Evolutionary conservation across 2,888 invertebrate genomes (phyloP).

Genomic region (Hylaea fasciaria): DNA sequence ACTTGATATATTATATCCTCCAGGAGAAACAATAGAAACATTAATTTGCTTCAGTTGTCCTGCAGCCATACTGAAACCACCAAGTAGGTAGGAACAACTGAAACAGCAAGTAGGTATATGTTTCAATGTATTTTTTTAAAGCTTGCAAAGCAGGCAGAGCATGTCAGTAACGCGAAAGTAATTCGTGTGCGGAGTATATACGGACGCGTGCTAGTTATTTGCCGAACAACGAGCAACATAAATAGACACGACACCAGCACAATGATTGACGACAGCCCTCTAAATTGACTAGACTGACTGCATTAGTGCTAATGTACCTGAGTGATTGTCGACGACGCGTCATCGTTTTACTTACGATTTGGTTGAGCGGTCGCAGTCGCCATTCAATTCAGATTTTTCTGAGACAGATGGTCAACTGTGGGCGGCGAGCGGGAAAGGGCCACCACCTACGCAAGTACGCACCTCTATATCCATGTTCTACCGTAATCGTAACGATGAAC

Average conservation of each 20-base stretch:
- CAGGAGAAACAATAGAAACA: too few relatives aligned
- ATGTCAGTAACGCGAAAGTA: too few relatives aligned
- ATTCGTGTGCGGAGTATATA: too few relatives aligned
- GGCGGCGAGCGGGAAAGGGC: constrained; percentile 74
- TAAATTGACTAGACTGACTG: constrained; percentile 20
- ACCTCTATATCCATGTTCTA: constrained; percentile 36
- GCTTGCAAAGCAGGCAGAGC: too few relatives aligned
- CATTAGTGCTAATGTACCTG: constrained; percentile 42
- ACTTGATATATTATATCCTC: too few relatives aligned
- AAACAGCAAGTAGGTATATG: too few relatives aligned
- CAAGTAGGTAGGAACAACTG: too few relatives aligned
- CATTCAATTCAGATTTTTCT: constrained; percentile 40
- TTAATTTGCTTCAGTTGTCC: too few relatives aligned
- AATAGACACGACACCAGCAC: constrained; percentile 37
- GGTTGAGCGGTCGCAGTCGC: constrained; percentile 41
- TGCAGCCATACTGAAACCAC: too few relatives aligned
- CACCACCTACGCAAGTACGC: constrained; percentile 79
- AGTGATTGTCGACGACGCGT: constrained; percentile 43
- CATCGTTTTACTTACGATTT: constrained; percentile 35
- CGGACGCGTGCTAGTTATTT: too few relatives aligned
- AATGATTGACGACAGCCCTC: constrained; percentile 31
- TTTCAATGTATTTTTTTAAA: too few relatives aligned
- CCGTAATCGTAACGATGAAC: constrained; percentile 7
- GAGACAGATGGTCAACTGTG: constrained; percentile 60
- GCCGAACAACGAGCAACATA: constrained; percentile 26